Conservation (phyloP, 2,113 vertebrate species). For the Jacana jacana region DNA sequence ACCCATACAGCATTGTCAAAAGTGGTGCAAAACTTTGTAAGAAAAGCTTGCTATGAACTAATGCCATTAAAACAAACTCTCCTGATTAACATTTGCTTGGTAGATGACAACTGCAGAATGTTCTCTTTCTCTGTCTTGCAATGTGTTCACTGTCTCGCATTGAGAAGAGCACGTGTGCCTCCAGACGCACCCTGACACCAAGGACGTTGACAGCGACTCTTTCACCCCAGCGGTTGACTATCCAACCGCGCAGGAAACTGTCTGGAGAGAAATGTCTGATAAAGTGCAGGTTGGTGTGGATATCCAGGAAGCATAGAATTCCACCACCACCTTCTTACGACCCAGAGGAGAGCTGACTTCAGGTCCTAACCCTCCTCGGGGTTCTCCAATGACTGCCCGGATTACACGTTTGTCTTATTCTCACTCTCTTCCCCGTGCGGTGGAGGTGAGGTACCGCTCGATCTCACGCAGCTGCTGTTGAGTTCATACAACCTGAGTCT, state of each 20-base stretch:
- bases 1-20: neutral
- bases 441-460: neutral
- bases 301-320: neutral
- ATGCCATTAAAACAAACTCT: neutral
- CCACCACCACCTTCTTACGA: neutral
- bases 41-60: neutral
- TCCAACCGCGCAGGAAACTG: neutral
- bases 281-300: neutral
- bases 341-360: neutral
- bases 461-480: neutral
- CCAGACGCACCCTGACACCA: neutral
- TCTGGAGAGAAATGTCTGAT: neutral
- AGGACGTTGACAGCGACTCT: neutral
- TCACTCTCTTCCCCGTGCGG: neutral
- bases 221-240: neutral
- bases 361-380: neutral
- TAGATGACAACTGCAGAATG: neutral
- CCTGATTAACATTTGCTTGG: neutral
- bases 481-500: neutral
- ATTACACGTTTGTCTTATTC: fast-evolving
- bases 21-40: neutral
- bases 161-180: neutral
- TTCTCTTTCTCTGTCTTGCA: neutral
- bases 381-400: neutral
- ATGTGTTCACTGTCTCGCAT: neutral